These are phyloP conservation scores for Heliconius sara DNA, from an alignment of 2,888 invertebrate species.

Conservation along the genomic window DNA sequence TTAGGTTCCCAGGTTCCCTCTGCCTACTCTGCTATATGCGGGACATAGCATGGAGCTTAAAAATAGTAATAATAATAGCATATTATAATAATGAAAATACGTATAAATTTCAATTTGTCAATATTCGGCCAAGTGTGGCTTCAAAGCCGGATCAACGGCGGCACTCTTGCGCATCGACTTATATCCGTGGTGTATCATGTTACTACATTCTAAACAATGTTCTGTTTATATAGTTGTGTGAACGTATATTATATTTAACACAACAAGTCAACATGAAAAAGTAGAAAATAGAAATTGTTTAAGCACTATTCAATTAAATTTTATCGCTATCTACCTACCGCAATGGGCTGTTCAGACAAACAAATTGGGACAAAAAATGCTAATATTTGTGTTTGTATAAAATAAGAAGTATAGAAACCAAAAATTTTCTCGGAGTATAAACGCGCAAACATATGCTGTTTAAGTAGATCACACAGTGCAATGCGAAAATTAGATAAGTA, in stretches of 20 bases:
- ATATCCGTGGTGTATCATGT: slow-evolving; percentile 62
- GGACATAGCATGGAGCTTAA: neutral
- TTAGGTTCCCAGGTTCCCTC: too few species aligned
- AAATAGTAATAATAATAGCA: neutral
- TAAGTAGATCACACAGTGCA: neutral
- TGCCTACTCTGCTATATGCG: too few species aligned
- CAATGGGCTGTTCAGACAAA: neutral
- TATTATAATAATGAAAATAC: neutral
- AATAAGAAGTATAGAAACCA: neutral
- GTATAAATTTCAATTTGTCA: slow-evolving; percentile 13
- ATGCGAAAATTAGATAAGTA: neutral
- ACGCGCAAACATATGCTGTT: neutral
- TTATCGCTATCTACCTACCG: neutral
- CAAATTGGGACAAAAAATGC: neutral
- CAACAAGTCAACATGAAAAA: neutral
- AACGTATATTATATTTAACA: neutral
- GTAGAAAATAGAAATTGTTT: neutral
- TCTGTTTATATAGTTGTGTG: slow-evolving; percentile 13
- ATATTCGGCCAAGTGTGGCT: slow-evolving; percentile 42
- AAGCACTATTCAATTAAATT: neutral
- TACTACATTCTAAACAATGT: slow-evolving; percentile 52
- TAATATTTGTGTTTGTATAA: neutral
- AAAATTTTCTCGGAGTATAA: neutral
- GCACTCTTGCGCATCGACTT: slow-evolving; percentile 54
- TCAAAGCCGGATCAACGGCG: slow-evolving; percentile 47